Evolutionary conservation across 2,888 invertebrate species (phyloP).

Genomic region (Sminthurinus aureus): DNA sequence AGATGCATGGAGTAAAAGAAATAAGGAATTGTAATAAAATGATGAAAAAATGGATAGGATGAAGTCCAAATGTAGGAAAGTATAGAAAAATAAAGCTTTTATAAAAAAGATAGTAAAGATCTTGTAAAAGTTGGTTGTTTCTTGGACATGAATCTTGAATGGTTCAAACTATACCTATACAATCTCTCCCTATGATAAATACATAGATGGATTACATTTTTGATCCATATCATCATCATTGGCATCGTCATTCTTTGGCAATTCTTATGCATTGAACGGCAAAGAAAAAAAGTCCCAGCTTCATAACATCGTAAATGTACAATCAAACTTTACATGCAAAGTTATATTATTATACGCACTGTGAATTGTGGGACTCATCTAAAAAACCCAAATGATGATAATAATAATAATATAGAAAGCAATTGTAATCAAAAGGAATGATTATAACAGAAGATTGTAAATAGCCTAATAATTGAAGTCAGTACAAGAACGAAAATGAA

Average conservation of each 20-base stretch:
- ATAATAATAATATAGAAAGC: no score
- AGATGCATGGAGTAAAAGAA: neutral
- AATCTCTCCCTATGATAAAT: neutral
- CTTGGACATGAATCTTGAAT: constrained; percentile 1
- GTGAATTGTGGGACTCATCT: no score
- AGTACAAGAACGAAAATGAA: no score
- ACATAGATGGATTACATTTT: neutral
- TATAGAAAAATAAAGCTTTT: constrained; percentile 3
- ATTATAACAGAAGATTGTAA: no score
- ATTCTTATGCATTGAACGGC: neutral
- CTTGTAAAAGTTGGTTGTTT: constrained; percentile 6
- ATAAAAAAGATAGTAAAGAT: constrained; percentile 15
- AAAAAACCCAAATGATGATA: no score
- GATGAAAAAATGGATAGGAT: neutral
- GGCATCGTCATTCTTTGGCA: no score
- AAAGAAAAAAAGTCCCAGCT: no score
- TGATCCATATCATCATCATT: neutral
- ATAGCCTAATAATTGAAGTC: no score
- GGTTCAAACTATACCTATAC: neutral
- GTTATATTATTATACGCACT: no score
- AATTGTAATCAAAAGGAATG: no score
- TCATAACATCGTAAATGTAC: neutral
- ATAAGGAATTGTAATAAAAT: neutral
- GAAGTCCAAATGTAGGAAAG: neutral
- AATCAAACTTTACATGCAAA: neutral